Percentiles rank a stretch among this genome's conserved stretches.
These are phyloP conservation scores for Microtus richardsoni DNA, from an alignment of 2,113 vertebrate species.

Conservation along the genomic window DNA sequence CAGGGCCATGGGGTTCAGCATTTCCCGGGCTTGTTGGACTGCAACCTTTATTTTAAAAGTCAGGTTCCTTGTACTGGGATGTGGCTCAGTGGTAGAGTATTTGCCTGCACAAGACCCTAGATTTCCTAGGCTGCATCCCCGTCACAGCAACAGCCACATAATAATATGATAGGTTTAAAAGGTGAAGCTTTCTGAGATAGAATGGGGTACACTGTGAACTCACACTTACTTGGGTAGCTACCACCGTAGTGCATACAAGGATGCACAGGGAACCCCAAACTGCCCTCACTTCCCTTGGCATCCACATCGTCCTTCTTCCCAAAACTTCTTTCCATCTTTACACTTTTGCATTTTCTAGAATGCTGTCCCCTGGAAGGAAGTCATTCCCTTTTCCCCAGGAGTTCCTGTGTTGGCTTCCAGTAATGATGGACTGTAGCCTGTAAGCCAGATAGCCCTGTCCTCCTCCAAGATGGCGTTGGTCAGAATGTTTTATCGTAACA, in stretches of 20 bases:
- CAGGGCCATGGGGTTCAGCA: rapidly evolving
- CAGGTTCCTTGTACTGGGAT: background rate
- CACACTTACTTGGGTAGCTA: background rate
- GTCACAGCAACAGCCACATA: no score
- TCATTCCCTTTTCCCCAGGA: background rate
- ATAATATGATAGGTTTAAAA: background rate
- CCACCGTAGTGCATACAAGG: background rate
- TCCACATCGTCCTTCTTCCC: background rate
- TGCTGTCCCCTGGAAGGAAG: background rate
- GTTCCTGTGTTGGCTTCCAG: background rate
- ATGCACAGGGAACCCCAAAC: background rate
- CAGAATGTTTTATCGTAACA: background rate
- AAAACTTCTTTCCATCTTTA: background rate
- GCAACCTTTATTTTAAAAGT: background rate
- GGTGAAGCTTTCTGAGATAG: background rate
- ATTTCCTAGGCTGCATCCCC: background rate
- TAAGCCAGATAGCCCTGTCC: background rate
- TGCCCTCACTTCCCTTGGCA: no score
- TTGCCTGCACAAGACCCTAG: background rate
- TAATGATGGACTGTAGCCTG: background rate
- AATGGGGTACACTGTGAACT: background rate
- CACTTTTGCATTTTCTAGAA: background rate
- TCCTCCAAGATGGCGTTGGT: background rate
- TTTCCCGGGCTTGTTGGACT: no score
- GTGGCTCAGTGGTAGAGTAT: background rate